phyloP scores from a whole-genome alignment of 2,888 invertebrate genomes.

The Drosophila formosana region DNA sequence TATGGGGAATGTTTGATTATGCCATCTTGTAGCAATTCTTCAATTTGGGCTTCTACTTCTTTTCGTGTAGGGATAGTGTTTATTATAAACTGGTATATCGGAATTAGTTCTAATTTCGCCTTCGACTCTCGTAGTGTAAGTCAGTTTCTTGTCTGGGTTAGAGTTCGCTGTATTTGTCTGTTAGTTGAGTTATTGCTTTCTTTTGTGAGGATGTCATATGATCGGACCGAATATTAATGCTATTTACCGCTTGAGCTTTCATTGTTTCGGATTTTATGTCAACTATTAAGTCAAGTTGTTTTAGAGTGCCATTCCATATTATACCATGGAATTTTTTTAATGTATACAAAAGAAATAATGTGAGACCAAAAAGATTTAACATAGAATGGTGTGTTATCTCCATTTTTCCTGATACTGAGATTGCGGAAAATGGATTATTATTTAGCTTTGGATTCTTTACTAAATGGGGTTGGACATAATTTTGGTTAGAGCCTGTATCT shows the following conservation, averaged over 20 bases:
- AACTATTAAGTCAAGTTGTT: too few species aligned
- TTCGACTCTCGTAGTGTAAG: neutral
- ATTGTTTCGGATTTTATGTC: too few species aligned
- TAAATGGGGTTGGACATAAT: neutral
- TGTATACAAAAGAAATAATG: too few species aligned
- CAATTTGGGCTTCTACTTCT: conserved; percentile 70
- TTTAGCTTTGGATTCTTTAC: neutral
- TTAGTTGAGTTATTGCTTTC: neutral
- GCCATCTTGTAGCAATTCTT: conserved; percentile 62
- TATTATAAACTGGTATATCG: conserved; percentile 59
- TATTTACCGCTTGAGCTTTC: neutral
- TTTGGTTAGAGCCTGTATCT: neutral
- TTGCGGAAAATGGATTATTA: neutral
- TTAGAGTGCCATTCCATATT: too few species aligned
- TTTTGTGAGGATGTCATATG: neutral
- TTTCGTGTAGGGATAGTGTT: conserved; percentile 79
- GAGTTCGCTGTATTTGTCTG: neutral
- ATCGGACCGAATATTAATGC: neutral
- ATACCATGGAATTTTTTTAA: too few species aligned
- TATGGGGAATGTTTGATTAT: conserved; percentile 57
- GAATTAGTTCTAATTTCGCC: conserved; percentile 46
- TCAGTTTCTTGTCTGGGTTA: neutral
- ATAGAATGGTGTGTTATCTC: neutral
- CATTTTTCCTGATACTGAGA: neutral
- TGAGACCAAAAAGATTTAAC: neutral